Evolutionary conservation across 2,797 vertebrate species (phyloP).

Genomic region (Phoeniculus purpureus): DNA sequence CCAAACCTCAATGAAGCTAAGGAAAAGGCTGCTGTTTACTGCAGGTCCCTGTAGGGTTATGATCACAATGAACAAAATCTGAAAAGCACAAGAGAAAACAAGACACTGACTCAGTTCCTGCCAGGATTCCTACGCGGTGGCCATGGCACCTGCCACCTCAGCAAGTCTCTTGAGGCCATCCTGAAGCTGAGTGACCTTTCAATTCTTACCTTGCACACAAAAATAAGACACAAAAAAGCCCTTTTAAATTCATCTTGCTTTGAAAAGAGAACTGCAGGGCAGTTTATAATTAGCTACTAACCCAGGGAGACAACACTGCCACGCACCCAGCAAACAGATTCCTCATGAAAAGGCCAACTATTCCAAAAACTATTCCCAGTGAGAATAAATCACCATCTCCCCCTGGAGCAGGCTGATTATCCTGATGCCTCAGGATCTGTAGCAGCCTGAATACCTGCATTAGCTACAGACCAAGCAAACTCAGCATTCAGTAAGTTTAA

Average conservation of each 20-base stretch:
- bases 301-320: constrained; percentile 8
- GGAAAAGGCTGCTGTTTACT: neutral
- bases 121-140: neutral
- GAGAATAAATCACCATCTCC: neutral
- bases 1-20: neutral
- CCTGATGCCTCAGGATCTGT: neutral
- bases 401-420: neutral
- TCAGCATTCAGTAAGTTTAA: neutral
- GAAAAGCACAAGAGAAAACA: neutral
- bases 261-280: constrained; percentile 50
- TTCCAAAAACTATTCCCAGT: constrained; percentile 8
- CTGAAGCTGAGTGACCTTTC: neutral
- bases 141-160: neutral
- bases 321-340: constrained; percentile 36
- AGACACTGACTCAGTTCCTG: neutral
- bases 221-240: neutral
- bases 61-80: neutral
- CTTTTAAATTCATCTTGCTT: constrained; percentile 52
- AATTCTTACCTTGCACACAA: neutral
- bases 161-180: neutral
- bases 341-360: constrained; percentile 43
- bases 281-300: constrained; percentile 63
- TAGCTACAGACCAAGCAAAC: neutral
- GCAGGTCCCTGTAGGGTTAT: neutral
- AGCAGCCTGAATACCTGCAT: neutral